These are phyloP conservation scores for Idaea aversata DNA, from an alignment of 2,888 invertebrate species.

Conservation along the genomic window DNA sequence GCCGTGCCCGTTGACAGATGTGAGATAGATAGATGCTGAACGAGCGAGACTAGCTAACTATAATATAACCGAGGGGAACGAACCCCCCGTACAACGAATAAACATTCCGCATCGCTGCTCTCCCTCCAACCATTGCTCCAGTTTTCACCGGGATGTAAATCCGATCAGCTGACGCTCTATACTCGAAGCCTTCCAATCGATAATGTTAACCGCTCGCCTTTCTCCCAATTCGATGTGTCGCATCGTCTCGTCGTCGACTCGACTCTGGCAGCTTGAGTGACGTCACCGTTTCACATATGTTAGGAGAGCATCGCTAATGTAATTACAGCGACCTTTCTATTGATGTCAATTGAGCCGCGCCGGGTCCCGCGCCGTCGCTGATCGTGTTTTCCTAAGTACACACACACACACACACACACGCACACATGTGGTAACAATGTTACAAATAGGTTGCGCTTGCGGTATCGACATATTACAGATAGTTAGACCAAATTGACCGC, in stretches of 20 bases:
- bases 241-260: background rate
- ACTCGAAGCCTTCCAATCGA: constrained; percentile 24
- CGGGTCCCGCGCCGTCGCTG: constrained; percentile 10
- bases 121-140: constrained; percentile 18
- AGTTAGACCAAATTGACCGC: constrained; percentile 50
- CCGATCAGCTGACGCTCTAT: constrained; percentile 8
- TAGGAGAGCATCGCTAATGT: constrained; percentile 54
- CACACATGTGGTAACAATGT: background rate
- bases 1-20: no score
- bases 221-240: constrained; percentile 29
- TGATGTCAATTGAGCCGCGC: constrained; percentile 58
- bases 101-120: constrained; percentile 6
- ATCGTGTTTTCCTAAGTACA: constrained; percentile 10
- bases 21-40: no score
- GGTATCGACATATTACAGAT: constrained; percentile 37
- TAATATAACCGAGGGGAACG: no score
- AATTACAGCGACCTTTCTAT: constrained; percentile 71
- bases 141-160: constrained; percentile 9
- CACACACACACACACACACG: background rate
- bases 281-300: constrained; percentile 49
- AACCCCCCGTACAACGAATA: no score
- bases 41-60: no score
- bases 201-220: constrained; percentile 28
- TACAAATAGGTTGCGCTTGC: constrained; percentile 3
- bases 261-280: constrained; percentile 17